Conservation (phyloP, 2,113 vertebrate genomes). For the Indicator indicator region DNA sequence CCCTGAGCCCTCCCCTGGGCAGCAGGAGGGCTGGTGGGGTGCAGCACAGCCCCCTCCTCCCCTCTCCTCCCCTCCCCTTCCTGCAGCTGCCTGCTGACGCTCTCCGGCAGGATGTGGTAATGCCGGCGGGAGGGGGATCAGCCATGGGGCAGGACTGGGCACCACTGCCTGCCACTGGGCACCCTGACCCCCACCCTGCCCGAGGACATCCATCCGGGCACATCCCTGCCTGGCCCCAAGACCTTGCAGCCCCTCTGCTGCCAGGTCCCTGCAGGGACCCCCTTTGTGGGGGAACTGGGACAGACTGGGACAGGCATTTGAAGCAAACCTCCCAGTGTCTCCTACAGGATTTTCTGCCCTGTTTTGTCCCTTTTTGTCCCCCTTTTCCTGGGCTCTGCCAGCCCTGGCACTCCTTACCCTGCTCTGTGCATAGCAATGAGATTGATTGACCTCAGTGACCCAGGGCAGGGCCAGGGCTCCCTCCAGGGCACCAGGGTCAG, state of each 20-base stretch:
- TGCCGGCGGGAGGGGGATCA: neutral
- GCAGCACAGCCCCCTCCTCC: neutral
- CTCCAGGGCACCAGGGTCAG: constrained; percentile 66
- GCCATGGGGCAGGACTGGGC: neutral
- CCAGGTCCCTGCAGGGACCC: neutral
- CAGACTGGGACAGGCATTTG: neutral
- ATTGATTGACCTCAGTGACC: constrained; percentile 76
- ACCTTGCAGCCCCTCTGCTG: neutral
- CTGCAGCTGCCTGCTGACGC: neutral
- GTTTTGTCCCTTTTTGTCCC: neutral
- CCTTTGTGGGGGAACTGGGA: neutral
- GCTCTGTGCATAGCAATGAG: constrained; percentile 74
- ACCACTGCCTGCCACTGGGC: neutral
- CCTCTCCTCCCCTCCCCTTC: neutral
- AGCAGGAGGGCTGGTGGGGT: neutral
- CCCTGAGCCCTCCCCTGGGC: neutral
- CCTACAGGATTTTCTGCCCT: fast-evolving
- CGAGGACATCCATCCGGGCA: neutral
- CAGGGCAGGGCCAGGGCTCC: constrained; percentile 58
- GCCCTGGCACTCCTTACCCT: neutral
- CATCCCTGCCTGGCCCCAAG: fast-evolving
- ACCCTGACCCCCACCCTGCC: neutral
- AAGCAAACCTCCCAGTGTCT: neutral
- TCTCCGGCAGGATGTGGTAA: neutral
- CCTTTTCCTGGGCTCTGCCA: neutral